Evolutionary conservation across 2,797 vertebrate genomes (phyloP).

Genomic region (Labroides dimidiatus): DNA sequence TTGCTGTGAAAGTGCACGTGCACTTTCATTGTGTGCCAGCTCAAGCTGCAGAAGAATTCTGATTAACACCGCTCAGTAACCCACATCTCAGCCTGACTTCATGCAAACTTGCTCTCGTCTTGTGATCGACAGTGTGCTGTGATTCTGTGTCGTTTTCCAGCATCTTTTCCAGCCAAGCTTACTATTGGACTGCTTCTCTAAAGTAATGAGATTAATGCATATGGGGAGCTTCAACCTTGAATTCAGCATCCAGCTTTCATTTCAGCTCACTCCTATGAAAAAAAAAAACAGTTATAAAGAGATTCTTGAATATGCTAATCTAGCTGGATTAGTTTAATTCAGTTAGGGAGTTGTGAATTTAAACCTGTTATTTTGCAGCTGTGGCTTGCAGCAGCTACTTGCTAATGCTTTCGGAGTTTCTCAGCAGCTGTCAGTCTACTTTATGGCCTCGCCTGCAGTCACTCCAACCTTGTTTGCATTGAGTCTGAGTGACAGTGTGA

Average conservation of each 20-base stretch:
- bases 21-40: background rate
- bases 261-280: slow-evolving; percentile 49
- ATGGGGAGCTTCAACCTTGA: slow-evolving; percentile 74
- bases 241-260: slow-evolving; percentile 56
- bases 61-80: slow-evolving; percentile 24
- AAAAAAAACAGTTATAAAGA: slow-evolving; percentile 33
- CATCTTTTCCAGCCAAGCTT: slow-evolving; percentile 42
- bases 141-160: slow-evolving; percentile 40
- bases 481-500: slow-evolving; percentile 63
- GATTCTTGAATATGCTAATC: slow-evolving; percentile 74
- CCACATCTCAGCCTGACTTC: slow-evolving; percentile 42
- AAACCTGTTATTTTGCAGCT: slow-evolving; percentile 66
- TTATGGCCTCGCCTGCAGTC: slow-evolving; percentile 52
- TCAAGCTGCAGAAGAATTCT: slow-evolving; percentile 10
- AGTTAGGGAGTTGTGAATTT: slow-evolving; percentile 71
- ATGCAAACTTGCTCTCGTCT: slow-evolving; percentile 28
- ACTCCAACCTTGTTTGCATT: slow-evolving; percentile 66
- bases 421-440: slow-evolving; percentile 68
- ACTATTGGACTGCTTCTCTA: slow-evolving; percentile 40
- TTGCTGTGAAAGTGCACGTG: slow-evolving; percentile 1
- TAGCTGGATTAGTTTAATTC: slow-evolving; percentile 65
- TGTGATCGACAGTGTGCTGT: slow-evolving; percentile 10
- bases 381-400: slow-evolving; percentile 49
- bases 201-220: slow-evolving; percentile 69
- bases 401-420: slow-evolving; percentile 52